phyloP scores from a whole-genome alignment of 2,888 invertebrate species.

The Sussaba pulchella region DNA sequence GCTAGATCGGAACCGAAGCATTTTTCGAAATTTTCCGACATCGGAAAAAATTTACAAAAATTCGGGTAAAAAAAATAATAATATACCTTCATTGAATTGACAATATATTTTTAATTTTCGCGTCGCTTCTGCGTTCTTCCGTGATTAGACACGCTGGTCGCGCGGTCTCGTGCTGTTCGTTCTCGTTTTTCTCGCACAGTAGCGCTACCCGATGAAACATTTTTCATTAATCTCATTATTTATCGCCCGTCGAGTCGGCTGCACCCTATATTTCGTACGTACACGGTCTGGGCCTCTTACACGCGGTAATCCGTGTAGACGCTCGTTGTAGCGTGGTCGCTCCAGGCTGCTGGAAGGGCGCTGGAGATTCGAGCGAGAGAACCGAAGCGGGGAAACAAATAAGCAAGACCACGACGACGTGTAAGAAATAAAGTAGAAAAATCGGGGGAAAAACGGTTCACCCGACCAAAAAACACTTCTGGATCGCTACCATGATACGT shows the following conservation, averaged over 20 bases:
- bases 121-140: neutral
- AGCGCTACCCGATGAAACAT: constrained; percentile 64
- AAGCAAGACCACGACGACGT: neutral
- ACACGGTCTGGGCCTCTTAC: constrained; percentile 53
- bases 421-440: neutral
- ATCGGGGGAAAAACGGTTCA: too few species aligned
- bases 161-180: constrained; percentile 1
- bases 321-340: constrained; percentile 60
- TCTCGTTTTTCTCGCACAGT: constrained; percentile 1
- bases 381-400: constrained; percentile 1
- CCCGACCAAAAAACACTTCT: too few species aligned
- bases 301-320: constrained; percentile 67
- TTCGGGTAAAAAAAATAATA: neutral
- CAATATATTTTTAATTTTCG: neutral
- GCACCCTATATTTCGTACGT: constrained; percentile 19
- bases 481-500: too few species aligned
- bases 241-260: constrained; percentile 64
- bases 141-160: neutral
- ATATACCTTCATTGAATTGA: too few species aligned
- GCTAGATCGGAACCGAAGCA: too few species aligned
- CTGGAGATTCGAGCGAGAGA: constrained; percentile 38
- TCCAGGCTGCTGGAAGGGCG: constrained; percentile 39
- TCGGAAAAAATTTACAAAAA: neutral
- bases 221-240: constrained; percentile 73
- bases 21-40: neutral